Evolutionary conservation across 2,113 vertebrate genomes (phyloP).

Genomic region (Procapra przewalskii): DNA sequence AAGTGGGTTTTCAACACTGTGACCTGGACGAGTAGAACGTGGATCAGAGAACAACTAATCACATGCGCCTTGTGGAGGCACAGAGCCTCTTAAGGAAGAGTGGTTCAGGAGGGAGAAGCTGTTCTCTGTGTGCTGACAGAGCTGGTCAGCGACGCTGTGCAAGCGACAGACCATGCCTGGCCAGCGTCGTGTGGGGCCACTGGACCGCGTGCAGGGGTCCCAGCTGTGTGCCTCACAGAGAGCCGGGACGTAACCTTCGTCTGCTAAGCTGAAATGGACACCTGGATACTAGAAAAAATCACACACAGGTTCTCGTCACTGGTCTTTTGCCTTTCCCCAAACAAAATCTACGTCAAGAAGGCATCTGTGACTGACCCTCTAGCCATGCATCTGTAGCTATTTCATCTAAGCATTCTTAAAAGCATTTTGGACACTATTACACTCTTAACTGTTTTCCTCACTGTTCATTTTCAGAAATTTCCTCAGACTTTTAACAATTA

Average conservation of each 20-base stretch:
- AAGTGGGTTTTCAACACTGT: not conserved
- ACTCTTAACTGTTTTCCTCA: not conserved
- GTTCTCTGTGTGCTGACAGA: fast-evolving
- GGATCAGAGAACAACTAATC: too few species aligned
- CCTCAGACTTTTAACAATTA: not conserved
- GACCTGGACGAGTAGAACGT: not conserved
- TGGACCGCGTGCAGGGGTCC: not conserved
- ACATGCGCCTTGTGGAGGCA: fast-evolving
- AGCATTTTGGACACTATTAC: not conserved
- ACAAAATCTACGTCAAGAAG: not conserved
- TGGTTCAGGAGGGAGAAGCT: fast-evolving
- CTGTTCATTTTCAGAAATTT: not conserved
- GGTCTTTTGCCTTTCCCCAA: not conserved
- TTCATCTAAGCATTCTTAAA: not conserved
- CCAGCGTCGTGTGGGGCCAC: fast-evolving
- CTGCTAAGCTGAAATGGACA: not conserved
- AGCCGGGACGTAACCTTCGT: fast-evolving
- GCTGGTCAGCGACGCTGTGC: fast-evolving
- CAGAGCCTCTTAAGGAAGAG: not conserved
- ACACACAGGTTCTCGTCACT: not conserved
- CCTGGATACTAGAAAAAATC: not conserved
- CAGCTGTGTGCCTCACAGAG: fast-evolving
- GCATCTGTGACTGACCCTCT: not conserved
- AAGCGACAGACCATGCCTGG: too few species aligned
- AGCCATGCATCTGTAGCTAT: fast-evolving